Conservation (phyloP, 2,797 vertebrate species). For the Darevskia mixta region DNA sequence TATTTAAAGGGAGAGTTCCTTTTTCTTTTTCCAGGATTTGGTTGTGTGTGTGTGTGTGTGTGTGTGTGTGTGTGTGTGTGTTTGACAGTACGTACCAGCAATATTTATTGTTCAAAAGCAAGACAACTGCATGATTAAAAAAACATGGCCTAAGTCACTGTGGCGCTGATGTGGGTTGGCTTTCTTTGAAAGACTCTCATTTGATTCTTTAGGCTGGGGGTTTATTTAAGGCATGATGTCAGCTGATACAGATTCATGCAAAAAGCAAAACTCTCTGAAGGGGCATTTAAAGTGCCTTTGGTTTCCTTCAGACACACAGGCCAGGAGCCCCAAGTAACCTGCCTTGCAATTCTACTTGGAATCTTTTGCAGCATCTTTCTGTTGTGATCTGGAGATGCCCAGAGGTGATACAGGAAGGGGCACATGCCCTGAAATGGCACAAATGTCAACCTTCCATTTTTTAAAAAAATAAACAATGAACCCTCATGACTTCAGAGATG, state of each 20-base stretch:
- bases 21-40: constrained; percentile 32
- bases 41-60: not conserved
- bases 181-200: constrained; percentile 64
- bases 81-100: constrained; percentile 53
- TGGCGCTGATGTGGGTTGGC: constrained; percentile 58
- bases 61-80: not conserved
- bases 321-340: not conserved
- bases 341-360: not conserved
- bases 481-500: constrained; percentile 35
- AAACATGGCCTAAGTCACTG: constrained; percentile 59
- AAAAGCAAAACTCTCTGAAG: constrained; percentile 69
- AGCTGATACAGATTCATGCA: constrained; percentile 62
- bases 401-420: not conserved
- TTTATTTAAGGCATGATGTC: constrained; percentile 67
- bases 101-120: constrained; percentile 63
- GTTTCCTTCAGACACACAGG: constrained; percentile 53
- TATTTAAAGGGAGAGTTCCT: constrained; percentile 62
- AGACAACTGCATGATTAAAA: constrained; percentile 65
- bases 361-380: no score
- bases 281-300: constrained; percentile 60
- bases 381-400: not conserved
- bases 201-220: constrained; percentile 60
- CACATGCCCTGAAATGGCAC: not conserved
- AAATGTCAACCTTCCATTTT: not conserved
- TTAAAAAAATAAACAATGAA: not conserved